Conservation (phyloP, 2,797 vertebrate genomes). For the Gadopsis marmoratus region DNA sequence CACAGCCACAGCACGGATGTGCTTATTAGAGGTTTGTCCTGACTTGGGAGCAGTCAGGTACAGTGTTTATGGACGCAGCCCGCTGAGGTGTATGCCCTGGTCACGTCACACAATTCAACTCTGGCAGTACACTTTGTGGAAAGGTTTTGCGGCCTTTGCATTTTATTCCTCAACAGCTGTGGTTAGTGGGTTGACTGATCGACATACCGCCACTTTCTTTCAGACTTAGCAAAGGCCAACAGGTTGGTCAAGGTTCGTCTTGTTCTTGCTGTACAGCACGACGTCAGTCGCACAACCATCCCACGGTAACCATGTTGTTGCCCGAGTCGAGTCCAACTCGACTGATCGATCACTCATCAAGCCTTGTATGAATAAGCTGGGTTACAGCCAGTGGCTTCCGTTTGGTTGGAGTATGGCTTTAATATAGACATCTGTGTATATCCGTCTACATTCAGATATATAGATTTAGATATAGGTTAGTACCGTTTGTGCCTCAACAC, state of each 20-base stretch:
- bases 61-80: background rate
- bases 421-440: too few species aligned
- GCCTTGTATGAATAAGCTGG: rapidly evolving
- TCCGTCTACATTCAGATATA: too few species aligned
- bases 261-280: background rate
- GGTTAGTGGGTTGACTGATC: background rate
- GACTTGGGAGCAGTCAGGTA: background rate
- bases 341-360: background rate
- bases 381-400: background rate
- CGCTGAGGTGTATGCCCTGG: background rate
- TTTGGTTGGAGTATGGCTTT: background rate
- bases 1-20: background rate
- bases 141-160: background rate
- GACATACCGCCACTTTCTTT: background rate
- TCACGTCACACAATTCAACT: slow-evolving; percentile 8
- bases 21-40: slow-evolving; percentile 32
- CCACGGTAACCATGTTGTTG: background rate
- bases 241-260: background rate
- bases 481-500: too few species aligned
- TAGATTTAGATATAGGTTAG: too few species aligned
- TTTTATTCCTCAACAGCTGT: background rate
- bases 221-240: background rate
- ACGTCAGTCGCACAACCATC: too few species aligned
- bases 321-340: background rate
- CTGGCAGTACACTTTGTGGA: background rate